A percentile compares a stretch with the other conserved stretches of the same genome.
Evolutionary conservation across 2,888 invertebrate species (phyloP).

Genomic region (Tipula helvola): DNA sequence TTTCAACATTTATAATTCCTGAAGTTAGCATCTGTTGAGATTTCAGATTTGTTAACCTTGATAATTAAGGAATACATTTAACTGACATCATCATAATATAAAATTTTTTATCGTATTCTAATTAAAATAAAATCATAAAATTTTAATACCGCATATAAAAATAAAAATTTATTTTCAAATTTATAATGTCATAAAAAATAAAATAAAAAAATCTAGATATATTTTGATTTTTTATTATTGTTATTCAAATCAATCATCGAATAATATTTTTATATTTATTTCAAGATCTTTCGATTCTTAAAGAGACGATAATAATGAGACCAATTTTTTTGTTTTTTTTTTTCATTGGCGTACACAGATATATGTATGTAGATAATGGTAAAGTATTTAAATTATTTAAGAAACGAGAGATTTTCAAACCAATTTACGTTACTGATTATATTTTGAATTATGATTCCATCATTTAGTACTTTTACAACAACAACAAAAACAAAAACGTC

Average conservation of each 20-base stretch:
- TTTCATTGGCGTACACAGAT: neutral
- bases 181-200: neutral
- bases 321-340: neutral
- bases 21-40: too few species aligned
- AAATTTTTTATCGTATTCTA: neutral
- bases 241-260: slow-evolving; percentile 4
- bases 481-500: neutral
- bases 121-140: neutral
- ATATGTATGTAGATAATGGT: neutral
- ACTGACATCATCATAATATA: neutral
- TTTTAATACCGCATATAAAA: neutral
- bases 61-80: too few species aligned
- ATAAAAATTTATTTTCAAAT: neutral
- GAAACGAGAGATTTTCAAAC: neutral
- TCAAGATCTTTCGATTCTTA: neutral
- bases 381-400: neutral
- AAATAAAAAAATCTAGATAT: neutral
- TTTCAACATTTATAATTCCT: neutral
- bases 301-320: neutral
- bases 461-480: neutral
- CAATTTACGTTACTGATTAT: neutral
- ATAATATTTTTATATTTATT: neutral
- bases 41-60: too few species aligned
- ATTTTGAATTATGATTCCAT: neutral
- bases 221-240: neutral